phyloP scores from a whole-genome alignment of 1,140 invertebrate species.

The Meloidogyne exigua region DNA sequence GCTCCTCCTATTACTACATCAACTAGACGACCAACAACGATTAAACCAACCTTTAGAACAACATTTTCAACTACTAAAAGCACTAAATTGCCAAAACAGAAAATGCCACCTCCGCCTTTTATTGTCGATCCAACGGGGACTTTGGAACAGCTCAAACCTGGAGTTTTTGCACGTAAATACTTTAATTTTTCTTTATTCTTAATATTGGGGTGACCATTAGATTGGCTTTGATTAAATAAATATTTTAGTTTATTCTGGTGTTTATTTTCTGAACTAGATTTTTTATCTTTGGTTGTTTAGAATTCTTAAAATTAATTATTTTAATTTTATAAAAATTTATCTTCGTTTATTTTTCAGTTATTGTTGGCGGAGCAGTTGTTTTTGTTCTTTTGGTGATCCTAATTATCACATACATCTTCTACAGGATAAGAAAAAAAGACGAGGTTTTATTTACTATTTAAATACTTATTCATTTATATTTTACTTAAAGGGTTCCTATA shows the following conservation, averaged over 20 bases:
- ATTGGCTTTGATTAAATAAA: too few species aligned
- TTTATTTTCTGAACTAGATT: too few species aligned
- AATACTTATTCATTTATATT: background rate
- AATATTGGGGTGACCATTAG: background rate
- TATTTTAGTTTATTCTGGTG: too few species aligned
- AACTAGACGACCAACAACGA: background rate
- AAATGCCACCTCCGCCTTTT: slow-evolving; percentile 10
- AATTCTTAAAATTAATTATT: background rate
- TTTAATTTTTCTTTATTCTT: background rate
- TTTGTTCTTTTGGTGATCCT: slow-evolving; percentile 11
- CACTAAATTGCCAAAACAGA: background rate
- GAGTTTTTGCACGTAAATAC: slow-evolving; percentile 19
- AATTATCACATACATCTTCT: slow-evolving; percentile 22
- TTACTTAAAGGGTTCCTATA: slow-evolving; percentile 18
- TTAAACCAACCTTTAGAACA: background rate
- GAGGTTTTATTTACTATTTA: background rate
- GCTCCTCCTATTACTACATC: background rate
- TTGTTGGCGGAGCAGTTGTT: slow-evolving; percentile 22
- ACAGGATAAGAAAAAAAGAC: slow-evolving; percentile 23
- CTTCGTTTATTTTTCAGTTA: background rate
- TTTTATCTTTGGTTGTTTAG: too few species aligned
- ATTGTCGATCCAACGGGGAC: slow-evolving; percentile 15
- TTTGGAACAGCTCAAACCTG: slow-evolving; percentile 25
- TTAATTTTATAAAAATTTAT: slow-evolving; percentile 1
- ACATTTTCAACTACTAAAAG: background rate